Base-by-base conservation (phyloP, 2,888 invertebrate genomes). In the Pyrocoelia pectoralis region DNA sequence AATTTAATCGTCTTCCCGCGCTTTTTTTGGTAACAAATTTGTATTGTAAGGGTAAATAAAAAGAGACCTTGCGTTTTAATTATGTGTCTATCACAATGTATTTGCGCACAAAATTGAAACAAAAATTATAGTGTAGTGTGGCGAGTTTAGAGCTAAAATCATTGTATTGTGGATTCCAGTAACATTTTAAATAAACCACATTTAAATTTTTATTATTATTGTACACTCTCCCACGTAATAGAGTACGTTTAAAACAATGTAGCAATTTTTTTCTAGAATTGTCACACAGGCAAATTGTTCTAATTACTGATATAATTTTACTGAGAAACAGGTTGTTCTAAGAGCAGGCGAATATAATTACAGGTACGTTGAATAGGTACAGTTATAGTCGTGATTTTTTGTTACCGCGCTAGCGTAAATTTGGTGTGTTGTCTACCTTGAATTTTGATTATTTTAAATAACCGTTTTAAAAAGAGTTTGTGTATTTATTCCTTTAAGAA, bases 241-340 rank as follows among this genome's bases (percentile, higher is more conserved):
- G 52, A 62, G 46, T 41, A 43, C 33, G 38, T 48, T 57, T 40
- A 12, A 48, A 62, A 62, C 56, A 56, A 62, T 56, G 56, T 14
- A 38, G 52, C 40, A 62, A 62, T 62, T 62, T 62, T 51, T 38
- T 52, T 50, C 55, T 40, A 56, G 46, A 62, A 41, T 63, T 63
- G 63, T 63, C 63, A 55, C 63, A 54, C 19, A 48, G 52, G 52
- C 48, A 54, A 54, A 53, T 51, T 46, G 48, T 53, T 18, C 59
- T 49, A 48, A 59, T 59, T 59, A 59, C 53, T 48, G 14, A 53
- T 59, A 49, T 59, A 54, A 46, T 59, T 51, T 53, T 38, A 53
- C 53, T 59, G 59, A 53, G 59, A 59, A 59, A 59, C 43, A 38
- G 59, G 59, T 59, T 59, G 40, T 59, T 59, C 29, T 24, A 52